These are phyloP conservation scores for Microctonus hyperodae DNA, from an alignment of 2,888 invertebrate genomes.

Conservation along the genomic window DNA sequence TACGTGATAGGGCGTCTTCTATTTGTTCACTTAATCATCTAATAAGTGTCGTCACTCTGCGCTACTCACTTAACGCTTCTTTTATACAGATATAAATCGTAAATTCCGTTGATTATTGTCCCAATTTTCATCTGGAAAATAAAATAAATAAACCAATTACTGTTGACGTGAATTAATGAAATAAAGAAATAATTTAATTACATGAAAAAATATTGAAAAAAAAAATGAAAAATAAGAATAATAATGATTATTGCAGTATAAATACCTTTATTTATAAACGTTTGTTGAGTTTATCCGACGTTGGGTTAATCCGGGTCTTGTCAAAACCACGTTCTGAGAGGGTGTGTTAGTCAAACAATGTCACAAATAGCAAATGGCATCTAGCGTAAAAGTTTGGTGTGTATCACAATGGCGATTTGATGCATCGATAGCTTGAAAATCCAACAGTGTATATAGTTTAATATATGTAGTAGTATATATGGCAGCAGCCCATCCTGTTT, in stretches of 20 bases:
- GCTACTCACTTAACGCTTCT: neutral
- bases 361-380: conserved; percentile 8
- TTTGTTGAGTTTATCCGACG: conserved; percentile 18
- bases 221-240: neutral
- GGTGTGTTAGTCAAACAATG: conserved; percentile 46
- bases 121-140: too few relatives aligned
- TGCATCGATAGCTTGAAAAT: conserved; percentile 54
- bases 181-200: neutral
- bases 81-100: neutral
- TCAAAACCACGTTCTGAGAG: conserved; percentile 46
- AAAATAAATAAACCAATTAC: too few relatives aligned
- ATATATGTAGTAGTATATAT: conserved; percentile 12
- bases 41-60: conserved; percentile 55
- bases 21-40: conserved; percentile 62
- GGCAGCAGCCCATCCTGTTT: conserved; percentile 21
- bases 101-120: neutral
- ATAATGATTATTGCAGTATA: neutral
- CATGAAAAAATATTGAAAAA: neutral
- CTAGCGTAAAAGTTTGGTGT: conserved; percentile 37
- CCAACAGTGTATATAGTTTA: conserved; percentile 44
- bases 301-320: conserved; percentile 54
- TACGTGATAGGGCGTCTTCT: conserved; percentile 43
- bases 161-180: too few relatives aligned
- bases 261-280: conserved; percentile 6
- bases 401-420: conserved; percentile 56